Evolutionary conservation across 2,888 invertebrate species (phyloP).

Genomic region (Nebria salina): DNA sequence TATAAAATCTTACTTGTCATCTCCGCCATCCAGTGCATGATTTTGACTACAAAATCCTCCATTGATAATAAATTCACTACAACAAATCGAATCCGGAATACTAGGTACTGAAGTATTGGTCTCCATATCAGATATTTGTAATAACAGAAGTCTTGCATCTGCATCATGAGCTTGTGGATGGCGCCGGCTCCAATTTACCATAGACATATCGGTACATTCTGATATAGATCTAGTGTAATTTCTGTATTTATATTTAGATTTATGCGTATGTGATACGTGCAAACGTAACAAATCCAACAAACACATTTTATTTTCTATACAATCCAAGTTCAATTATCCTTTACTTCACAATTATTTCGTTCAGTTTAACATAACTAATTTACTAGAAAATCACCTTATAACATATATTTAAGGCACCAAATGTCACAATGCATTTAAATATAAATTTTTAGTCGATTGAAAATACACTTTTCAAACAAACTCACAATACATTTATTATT

Average conservation of each 20-base stretch:
- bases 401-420: too few species aligned
- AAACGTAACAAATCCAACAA: slow-evolving; percentile 68
- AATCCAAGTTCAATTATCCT: not conserved
- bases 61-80: slow-evolving; percentile 67
- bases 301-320: slow-evolving; percentile 62
- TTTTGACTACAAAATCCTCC: slow-evolving; percentile 59
- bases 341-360: slow-evolving; percentile 16
- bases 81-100: slow-evolving; percentile 62
- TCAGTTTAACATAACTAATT: not conserved
- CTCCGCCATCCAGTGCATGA: slow-evolving; percentile 3
- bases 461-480: too few species aligned
- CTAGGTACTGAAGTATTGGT: slow-evolving; percentile 19
- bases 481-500: too few species aligned
- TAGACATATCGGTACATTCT: slow-evolving; percentile 64
- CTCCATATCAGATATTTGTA: slow-evolving; percentile 34
- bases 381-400: not conserved
- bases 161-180: not conserved
- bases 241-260: slow-evolving; percentile 62
- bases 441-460: too few species aligned
- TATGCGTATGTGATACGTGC: slow-evolving; percentile 66
- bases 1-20: slow-evolving; percentile 23
- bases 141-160: slow-evolving; percentile 15
- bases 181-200: slow-evolving; percentile 60
- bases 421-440: too few species aligned
- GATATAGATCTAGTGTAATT: slow-evolving; percentile 67